Evolutionary conservation across 2,888 invertebrate species (phyloP), one percentile per base, ranked within the genome.

Genomic region (Polyommatus icarus): DNA sequence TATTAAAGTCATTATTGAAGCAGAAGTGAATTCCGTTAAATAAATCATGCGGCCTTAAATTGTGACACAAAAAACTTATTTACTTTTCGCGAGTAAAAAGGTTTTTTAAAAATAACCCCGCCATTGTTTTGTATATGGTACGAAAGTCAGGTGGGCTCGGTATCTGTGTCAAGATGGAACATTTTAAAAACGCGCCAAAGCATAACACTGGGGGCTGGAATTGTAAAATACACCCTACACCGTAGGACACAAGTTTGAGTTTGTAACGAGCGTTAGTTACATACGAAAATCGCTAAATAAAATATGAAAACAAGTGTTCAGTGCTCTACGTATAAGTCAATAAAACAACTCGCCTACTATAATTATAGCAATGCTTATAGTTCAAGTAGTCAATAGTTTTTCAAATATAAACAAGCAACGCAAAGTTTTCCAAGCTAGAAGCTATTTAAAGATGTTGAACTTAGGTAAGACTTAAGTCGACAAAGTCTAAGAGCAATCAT

Each of bases 81-180:
- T 29, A 75, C 24, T 75, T 46, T 75, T 75, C 46, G 76, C 32
- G 75, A 59, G 40, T 73, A 61, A 24, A 78, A 73, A 46, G 59
- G 24, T 71, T 71, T 61, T 76, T 77, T 77, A 76, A 67, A 71
- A 76, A 76, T 77, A 77, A 72, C 40, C 76, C 72, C 80, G 77
- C 79, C 76, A 80, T 80, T 76, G 10, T 82, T 32, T 50, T 76
- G 83, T 83, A 79, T 61, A 79, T 79, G 81, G 79, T 20, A 24
- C 76, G 78, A 76, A 80, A 82, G 82, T 81, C 84, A 89, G 88
- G 86, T 88, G 84, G 84, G 82, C 84, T 84, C 54, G 80, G 83
- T 82, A 89, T 88, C 82, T 89, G 82, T 89, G 90, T 90, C 90
- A 90, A 89, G 89, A 87, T 84, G 86, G 81, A 82, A 81, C 83